Percentiles rank a stretch among this genome's conserved stretches.
These are phyloP conservation scores for Agrenia bidenticulata DNA, from an alignment of 2,888 invertebrate genomes.

Conservation along the genomic window DNA sequence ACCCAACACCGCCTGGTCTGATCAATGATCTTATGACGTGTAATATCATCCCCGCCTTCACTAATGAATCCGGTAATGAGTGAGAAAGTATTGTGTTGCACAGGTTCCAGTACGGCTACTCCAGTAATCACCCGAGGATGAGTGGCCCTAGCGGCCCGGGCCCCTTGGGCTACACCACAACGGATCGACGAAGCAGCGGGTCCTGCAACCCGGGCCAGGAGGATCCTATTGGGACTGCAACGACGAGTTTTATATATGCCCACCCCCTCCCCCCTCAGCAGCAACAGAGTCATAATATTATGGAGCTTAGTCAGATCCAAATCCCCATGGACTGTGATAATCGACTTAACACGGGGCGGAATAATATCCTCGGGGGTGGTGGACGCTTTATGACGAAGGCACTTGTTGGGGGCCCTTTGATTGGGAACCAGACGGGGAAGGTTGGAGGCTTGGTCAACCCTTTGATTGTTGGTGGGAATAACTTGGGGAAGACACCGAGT, in stretches of 20 bases:
- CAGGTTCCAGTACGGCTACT: conserved; percentile 18
- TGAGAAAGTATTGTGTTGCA: not conserved
- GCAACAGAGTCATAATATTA: not conserved
- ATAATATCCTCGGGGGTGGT: conserved; percentile 12
- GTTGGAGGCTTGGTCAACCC: not conserved
- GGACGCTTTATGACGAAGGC: conserved; percentile 12
- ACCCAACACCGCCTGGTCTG: not conserved
- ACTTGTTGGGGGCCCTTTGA: not conserved
- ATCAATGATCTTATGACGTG: no score
- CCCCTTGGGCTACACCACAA: not conserved
- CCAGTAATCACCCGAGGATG: conserved; percentile 7
- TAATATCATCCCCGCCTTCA: no score
- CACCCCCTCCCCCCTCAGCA: not conserved
- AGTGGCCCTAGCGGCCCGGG: not conserved
- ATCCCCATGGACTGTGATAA: conserved; percentile 18
- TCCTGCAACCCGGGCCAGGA: not conserved
- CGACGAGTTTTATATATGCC: conserved; percentile 13
- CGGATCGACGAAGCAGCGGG: not conserved
- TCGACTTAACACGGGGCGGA: conserved; percentile 7
- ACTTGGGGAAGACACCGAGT: not conserved
- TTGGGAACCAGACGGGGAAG: not conserved
- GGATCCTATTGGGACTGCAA: not conserved
- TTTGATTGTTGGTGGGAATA: not conserved
- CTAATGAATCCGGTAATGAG: no score
- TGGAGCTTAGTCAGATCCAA: conserved; percentile 18